Evolutionary conservation across 2,888 invertebrate species (phyloP).

Genomic region (Ferdinandea cuprea): DNA sequence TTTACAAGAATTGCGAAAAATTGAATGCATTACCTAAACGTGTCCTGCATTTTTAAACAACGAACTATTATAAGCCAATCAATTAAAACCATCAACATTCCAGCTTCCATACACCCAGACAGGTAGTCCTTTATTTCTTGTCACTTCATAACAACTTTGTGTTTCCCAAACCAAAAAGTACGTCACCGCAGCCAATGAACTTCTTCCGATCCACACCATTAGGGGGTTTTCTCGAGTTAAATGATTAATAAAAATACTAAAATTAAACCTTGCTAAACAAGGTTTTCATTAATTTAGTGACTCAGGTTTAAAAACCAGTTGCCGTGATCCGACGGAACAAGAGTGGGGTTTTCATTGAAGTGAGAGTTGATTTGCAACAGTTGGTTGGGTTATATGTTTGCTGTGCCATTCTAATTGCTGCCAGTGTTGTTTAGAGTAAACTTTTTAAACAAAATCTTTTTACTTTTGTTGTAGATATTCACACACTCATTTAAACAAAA

Average conservation of each 20-base stretch:
- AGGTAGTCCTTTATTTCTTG: slow-evolving; percentile 15
- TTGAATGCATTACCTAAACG: neutral
- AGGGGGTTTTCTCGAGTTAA: slow-evolving; percentile 15
- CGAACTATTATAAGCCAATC: slow-evolving; percentile 14
- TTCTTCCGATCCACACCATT: neutral
- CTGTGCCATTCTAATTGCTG: slow-evolving; percentile 38
- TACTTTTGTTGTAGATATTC: slow-evolving; percentile 32
- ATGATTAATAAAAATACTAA: slow-evolving; percentile 27
- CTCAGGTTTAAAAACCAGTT: slow-evolving; percentile 45
- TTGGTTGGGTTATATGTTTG: slow-evolving; percentile 41
- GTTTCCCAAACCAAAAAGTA: neutral
- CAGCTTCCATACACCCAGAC: neutral
- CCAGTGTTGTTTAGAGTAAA: slow-evolving; percentile 17
- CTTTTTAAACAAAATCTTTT: slow-evolving; percentile 9
- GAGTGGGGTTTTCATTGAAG: slow-evolving; percentile 12
- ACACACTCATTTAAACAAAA: slow-evolving; percentile 14
- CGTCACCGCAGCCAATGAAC: slow-evolving; percentile 15
- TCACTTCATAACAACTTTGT: neutral
- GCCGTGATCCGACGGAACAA: neutral
- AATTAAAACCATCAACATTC: slow-evolving; percentile 48
- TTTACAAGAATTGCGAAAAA: slow-evolving; percentile 1
- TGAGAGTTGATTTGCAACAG: slow-evolving; percentile 59
- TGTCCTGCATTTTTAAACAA: neutral
- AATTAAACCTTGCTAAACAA: slow-evolving; percentile 16
- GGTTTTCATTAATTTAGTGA: slow-evolving; percentile 28